Percentiles rank a stretch among this genome's conserved stretches.
phyloP scores from a whole-genome alignment of 30 jellyfish, hydroid and myxozoan species.

The Aurelia aurita complex sp. Pacific region DNA sequence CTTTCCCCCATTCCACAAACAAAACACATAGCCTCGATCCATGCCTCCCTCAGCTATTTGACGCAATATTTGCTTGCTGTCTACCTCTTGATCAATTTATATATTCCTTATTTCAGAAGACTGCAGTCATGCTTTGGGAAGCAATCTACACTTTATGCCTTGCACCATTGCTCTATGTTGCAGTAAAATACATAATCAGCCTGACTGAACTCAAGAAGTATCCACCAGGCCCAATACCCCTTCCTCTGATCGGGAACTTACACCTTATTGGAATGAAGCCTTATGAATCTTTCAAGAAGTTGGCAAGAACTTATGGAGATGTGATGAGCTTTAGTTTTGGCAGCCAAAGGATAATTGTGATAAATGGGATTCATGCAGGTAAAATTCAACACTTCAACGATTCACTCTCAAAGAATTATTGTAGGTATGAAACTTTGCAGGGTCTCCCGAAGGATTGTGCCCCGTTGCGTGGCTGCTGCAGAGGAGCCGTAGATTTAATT shows the following conservation, averaged over 20 bases:
- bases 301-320: conserved; percentile 58
- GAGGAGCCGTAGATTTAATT: too few relatives aligned
- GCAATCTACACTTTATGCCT: conserved; percentile 4
- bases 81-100: too few relatives aligned
- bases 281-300: conserved; percentile 33
- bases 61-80: too few relatives aligned
- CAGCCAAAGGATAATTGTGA: conserved; percentile 46
- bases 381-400: not conserved
- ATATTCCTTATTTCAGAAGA: too few relatives aligned
- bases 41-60: too few relatives aligned
- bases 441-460: too few relatives aligned
- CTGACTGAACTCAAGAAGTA: conserved; percentile 39
- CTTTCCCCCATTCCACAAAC: too few relatives aligned
- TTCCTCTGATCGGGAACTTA: conserved; percentile 77
- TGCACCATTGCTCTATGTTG: conserved; percentile 20
- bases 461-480: too few relatives aligned
- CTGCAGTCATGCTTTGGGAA: not conserved
- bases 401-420: not conserved
- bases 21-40: too few relatives aligned
- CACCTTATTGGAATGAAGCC: conserved; percentile 54
- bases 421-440: not conserved
- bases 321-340: conserved; percentile 56
- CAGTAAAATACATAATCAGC: conserved; percentile 20
- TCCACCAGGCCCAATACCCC: conserved; percentile 90
- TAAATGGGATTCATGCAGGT: conserved; percentile 51